A percentile compares a stretch with the other conserved stretches of the same genome.
phyloP scores from a whole-genome alignment of 2,797 vertebrate species.

The Benthosema pterotum region DNA sequence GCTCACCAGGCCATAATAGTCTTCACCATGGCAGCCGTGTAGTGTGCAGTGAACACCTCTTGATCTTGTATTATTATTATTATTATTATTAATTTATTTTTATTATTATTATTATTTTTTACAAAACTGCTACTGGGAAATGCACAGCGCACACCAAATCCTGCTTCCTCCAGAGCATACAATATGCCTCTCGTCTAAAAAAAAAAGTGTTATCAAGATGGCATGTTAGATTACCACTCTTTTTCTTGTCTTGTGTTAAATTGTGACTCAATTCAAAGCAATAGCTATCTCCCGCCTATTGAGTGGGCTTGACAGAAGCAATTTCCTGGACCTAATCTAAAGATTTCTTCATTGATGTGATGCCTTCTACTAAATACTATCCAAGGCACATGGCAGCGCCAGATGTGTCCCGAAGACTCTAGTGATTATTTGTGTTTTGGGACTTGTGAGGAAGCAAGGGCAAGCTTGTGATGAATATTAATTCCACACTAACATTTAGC shows the following conservation, averaged over 20 bases:
- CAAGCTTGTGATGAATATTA: slow-evolving; percentile 21
- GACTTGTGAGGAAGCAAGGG: slow-evolving; percentile 18
- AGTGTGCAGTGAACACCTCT: not conserved
- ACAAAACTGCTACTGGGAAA: slow-evolving; percentile 23
- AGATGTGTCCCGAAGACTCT: slow-evolving; percentile 59
- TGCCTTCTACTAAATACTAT: slow-evolving; percentile 61
- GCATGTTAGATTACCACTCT: slow-evolving; percentile 68
- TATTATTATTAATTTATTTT: too few species aligned
- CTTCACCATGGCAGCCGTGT: too few species aligned
- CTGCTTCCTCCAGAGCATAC: slow-evolving; percentile 18
- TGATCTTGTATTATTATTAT: slow-evolving; percentile 17
- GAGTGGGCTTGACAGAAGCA: slow-evolving; percentile 77
- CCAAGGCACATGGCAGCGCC: slow-evolving; percentile 37
- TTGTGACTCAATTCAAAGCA: slow-evolving; percentile 67
- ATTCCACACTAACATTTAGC: slow-evolving; percentile 9
- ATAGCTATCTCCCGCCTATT: slow-evolving; percentile 48
- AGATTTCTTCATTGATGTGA: slow-evolving; percentile 67
- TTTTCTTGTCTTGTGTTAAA: slow-evolving; percentile 36
- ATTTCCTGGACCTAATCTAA: slow-evolving; percentile 74
- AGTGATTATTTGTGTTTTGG: slow-evolving; percentile 39
- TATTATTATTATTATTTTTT: too few species aligned
- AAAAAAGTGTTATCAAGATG: slow-evolving; percentile 68
- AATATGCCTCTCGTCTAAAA: slow-evolving; percentile 36
- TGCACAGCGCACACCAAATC: slow-evolving; percentile 27
- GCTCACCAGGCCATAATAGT: too few species aligned